phyloP scores from a whole-genome alignment of 2,797 vertebrate genomes.

The Myotis findleyi region DNA sequence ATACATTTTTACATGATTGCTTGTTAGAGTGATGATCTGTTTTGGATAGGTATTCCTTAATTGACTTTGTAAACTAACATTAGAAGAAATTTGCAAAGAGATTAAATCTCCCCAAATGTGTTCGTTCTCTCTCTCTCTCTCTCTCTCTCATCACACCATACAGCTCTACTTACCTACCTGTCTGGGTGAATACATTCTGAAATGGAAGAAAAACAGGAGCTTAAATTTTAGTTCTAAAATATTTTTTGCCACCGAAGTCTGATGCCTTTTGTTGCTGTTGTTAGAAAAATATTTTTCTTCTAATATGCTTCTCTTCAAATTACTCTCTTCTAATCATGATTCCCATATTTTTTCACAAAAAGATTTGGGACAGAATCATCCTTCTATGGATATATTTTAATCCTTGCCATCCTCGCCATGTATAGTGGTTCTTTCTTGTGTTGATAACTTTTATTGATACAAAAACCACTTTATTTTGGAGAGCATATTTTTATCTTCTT shows the following conservation, averaged over 20 bases:
- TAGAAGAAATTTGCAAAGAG: slow-evolving; percentile 43
- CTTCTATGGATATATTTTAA: slow-evolving; percentile 56
- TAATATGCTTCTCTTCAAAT: slow-evolving; percentile 48
- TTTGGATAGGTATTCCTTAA: slow-evolving; percentile 60
- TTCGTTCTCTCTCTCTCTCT: background rate
- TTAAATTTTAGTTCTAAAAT: slow-evolving; percentile 45
- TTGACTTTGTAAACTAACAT: slow-evolving; percentile 52
- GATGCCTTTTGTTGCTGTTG: background rate
- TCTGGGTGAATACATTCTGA: slow-evolving; percentile 49
- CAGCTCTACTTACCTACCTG: background rate
- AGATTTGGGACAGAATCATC: slow-evolving; percentile 45
- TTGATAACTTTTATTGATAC: slow-evolving; percentile 13
- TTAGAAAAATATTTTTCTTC: slow-evolving; percentile 56
- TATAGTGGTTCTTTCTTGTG: background rate
- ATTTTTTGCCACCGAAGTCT: slow-evolving; percentile 20
- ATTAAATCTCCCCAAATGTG: background rate
- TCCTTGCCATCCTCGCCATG: background rate
- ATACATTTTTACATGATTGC: slow-evolving; percentile 25
- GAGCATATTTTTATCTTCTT: background rate
- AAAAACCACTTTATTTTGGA: slow-evolving; percentile 39
- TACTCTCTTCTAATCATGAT: background rate
- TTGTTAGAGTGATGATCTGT: slow-evolving; percentile 56
- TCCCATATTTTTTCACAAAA: background rate
- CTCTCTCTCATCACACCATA: background rate
- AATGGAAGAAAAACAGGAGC: slow-evolving; percentile 29